Evolutionary conservation across 2,888 invertebrate genomes (phyloP), one percentile per base, ranked within the genome.

Genomic region (Macrophya annulata): DNA sequence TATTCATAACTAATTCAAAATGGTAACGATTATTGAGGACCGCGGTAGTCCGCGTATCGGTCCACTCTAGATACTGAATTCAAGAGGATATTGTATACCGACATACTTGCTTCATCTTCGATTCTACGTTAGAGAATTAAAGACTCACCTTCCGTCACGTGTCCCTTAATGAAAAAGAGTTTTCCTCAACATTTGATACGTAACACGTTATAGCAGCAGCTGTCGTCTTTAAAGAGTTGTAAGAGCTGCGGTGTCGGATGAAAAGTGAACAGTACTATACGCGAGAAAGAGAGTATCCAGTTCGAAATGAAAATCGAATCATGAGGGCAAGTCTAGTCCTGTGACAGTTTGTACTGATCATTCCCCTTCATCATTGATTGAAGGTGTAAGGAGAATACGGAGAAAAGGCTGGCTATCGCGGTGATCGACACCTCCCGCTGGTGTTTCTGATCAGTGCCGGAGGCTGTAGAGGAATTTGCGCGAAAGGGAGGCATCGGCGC

Each of bases 371-470:
- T n/a, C 4, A 31, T 31, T 10, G 10, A 31, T 31, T 25, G 25
- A 25, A 62, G 10, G 68, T 68, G 37, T 40, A 37, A 37, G 59
- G 25, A 62, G 17, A 59, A 48, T 9, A 72, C 15, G 5, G 25
- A 25, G 25, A 12, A 43, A 25, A 62, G 17, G 17, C 12, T 43
- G 62, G 62, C 43, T 81, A 59, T 12, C 81, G 62, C 12, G 31
- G 31, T 31, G 62, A 62, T 62, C 59, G 59, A 62, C 62, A 81
- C 40, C 25, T 81, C 12, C 59, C 31, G 62, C n/a, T 43, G 45
- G 8, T 15, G 59, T 65, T 45, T 15, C 31, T 15, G 74, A 59
- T 65, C 77, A 62, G 48, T 25, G 85, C 72, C 81, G 68, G 85
- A 71, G 84, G 72, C 76, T 59, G 37, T 81, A 17, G 3, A 45